A percentile compares a stretch with the other conserved stretches of the same genome.
These are phyloP conservation scores for Fregetta grallaria DNA, from an alignment of 2,113 vertebrate species.

Conservation along the genomic window DNA sequence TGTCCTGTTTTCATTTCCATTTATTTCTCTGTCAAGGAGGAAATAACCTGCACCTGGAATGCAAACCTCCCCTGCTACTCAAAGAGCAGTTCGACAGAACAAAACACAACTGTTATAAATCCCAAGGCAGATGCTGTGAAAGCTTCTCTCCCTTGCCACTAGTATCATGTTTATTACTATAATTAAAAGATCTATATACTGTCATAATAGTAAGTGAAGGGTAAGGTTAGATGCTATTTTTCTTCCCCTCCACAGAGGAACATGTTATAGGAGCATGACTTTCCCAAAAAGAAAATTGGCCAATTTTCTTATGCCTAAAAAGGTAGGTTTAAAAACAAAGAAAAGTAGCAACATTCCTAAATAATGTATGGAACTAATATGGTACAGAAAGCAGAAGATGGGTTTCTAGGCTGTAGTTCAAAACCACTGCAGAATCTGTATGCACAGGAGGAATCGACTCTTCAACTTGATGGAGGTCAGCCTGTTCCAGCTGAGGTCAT, in stretches of 20 bases:
- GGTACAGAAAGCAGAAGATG: neutral
- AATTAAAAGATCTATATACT: neutral
- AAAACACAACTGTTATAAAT: conserved; percentile 21
- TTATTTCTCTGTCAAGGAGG: conserved; percentile 13
- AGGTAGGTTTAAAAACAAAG: neutral
- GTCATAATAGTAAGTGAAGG: neutral
- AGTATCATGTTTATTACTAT: neutral
- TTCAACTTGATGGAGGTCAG: conserved; percentile 31
- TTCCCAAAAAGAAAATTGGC: neutral
- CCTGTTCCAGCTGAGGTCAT: conserved; percentile 44
- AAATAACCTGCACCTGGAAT: conserved; percentile 35
- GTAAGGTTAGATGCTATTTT: neutral
- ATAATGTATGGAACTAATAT: neutral
- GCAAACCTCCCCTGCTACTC: neutral
- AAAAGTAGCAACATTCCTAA: neutral
- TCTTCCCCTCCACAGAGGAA: neutral
- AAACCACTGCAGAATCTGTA: neutral
- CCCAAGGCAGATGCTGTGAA: neutral
- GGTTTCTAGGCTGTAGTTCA: conserved; percentile 7
- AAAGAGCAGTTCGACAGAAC: neutral
- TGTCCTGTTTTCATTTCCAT: neutral
- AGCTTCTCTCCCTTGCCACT: neutral
- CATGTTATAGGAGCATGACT: neutral
- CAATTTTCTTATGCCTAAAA: neutral
- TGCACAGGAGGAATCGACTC: neutral